Base-by-base conservation (phyloP, 2,888 invertebrate species). In the Scaptomyza caliginosa region DNA sequence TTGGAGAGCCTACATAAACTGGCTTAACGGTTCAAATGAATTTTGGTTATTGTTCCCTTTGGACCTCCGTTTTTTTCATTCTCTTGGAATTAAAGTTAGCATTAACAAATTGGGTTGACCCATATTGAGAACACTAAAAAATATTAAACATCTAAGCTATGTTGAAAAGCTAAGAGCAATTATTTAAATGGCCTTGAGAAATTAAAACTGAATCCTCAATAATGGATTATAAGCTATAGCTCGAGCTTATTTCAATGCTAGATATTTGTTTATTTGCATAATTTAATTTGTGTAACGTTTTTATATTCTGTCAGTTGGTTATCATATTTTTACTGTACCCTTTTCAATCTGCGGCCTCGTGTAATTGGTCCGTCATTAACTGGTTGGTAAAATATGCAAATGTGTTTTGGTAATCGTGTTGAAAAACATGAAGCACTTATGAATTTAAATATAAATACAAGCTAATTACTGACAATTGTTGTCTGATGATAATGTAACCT, bases 311-410 rank as follows among this genome's bases (percentile, higher is more conserved):
- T 43, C 34, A 43, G n/a, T 19, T 42, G 6, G 4, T 1, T 23
- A 4, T 28, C 30, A 32, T 11, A 5, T 11, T 36, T 34, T 0
- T 11, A 24, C 17, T 48, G 13, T 8, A 60, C 49, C 40, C 42
- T 54, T 52, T 62, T 57, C 36, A 46, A 38, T 30, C n/a, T 34
- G n/a, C 21, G 10, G 19, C n/a, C 19, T 19, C 38, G 19, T 32
- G 16, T 60, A 72, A 84, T 74, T 77, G 74, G 43, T n/a, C 39
- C 48, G n/a, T 58, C 45, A 69, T 67, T 83, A 73, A 40, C 21
- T 39, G 55, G 5, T 13, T 21, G 26, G 3, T 16, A 58, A 63
- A 54, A 66, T 76, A 77, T 73, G 68, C 60, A 83, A 80, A 77
- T 79, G 16, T 79, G 16, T 24, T 3, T 13, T 32, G 21, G 24